Conservation (phyloP, 2,888 invertebrate species). For the Caenorhabditis sp. region DNA sequence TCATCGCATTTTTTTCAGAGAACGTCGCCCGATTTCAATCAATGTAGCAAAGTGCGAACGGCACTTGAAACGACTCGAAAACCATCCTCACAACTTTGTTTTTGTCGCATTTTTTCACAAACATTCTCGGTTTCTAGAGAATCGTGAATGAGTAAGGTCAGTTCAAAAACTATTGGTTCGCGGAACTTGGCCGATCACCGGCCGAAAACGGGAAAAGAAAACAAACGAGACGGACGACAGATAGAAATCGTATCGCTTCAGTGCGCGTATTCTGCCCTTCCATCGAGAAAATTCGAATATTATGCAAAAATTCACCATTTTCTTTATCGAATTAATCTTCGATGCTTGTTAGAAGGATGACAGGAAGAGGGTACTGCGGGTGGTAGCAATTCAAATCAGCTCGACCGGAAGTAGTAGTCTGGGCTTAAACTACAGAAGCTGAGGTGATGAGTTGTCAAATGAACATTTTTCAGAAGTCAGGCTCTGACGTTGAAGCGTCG, state of each 20-base stretch:
- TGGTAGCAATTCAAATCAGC: no score
- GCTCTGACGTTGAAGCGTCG: constrained; percentile 53
- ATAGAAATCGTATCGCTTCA: constrained; percentile 16
- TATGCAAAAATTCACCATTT: constrained; percentile 6
- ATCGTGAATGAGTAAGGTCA: constrained; percentile 52
- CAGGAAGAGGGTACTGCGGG: no score
- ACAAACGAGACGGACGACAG: not conserved
- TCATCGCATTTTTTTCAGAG: constrained; percentile 12
- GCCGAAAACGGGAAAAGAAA: constrained; percentile 2
- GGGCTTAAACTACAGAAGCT: not conserved
- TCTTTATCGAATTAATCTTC: constrained; percentile 35
- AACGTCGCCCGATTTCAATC: constrained; percentile 29
- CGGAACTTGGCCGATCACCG: constrained; percentile 1
- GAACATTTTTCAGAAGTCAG: constrained; percentile 37
- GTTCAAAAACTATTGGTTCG: constrained; percentile 4
- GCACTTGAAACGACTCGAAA: constrained; percentile 51
- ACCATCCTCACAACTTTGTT: not conserved
- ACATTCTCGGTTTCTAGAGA: constrained; percentile 37
- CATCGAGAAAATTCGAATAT: constrained; percentile 9
- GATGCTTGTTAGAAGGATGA: constrained; percentile 1
- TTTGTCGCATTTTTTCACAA: not conserved
- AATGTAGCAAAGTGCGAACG: constrained; percentile 47
- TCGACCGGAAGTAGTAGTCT: not conserved
- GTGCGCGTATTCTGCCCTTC: constrained; percentile 1
- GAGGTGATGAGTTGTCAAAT: no score